Evolutionary conservation across 2,113 vertebrate genomes (phyloP).

Genomic region (Seriola aureovittata): DNA sequence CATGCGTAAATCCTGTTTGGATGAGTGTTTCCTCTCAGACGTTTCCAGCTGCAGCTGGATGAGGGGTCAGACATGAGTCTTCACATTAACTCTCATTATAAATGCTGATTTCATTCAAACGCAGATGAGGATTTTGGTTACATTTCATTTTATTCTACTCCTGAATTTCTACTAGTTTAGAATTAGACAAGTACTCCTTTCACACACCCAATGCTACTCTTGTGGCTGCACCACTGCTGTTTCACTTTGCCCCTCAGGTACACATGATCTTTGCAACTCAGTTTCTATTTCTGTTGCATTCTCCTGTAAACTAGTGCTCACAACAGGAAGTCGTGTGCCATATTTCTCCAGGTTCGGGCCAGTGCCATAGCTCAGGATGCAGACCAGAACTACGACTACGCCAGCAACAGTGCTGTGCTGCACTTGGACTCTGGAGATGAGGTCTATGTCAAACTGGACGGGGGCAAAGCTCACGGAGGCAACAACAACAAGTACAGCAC

Average conservation of each 20-base stretch:
- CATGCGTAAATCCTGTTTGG: conserved; percentile 36
- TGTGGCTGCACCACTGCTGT: conserved; percentile 25
- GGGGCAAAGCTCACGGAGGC: conserved; percentile 94
- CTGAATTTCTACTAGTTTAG: not conserved
- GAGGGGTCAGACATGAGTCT: not conserved
- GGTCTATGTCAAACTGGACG: conserved; percentile 95
- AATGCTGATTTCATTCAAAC: not conserved
- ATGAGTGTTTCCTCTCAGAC: not conserved
- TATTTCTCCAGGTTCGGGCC: conserved; percentile 88
- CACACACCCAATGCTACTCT: conserved; percentile 11
- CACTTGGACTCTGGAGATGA: conserved; percentile 95
- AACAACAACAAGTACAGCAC: conserved; percentile 99
- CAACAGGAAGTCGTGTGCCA: not conserved
- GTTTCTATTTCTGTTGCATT: not conserved
- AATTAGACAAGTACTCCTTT: conserved; percentile 18
- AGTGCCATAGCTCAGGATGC: conserved; percentile 96
- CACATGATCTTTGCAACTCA: conserved; percentile 32
- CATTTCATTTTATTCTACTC: not conserved
- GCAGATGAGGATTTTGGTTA: not conserved
- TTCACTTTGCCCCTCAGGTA: conserved; percentile 47
- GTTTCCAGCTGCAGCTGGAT: not conserved
- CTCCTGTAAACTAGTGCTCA: not conserved
- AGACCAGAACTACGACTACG: conserved; percentile 96
- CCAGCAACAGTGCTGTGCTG: conserved; percentile 95
- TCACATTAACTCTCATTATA: not conserved